Base-by-base conservation (phyloP, 2,888 invertebrate species). In the Archips xylosteana region DNA sequence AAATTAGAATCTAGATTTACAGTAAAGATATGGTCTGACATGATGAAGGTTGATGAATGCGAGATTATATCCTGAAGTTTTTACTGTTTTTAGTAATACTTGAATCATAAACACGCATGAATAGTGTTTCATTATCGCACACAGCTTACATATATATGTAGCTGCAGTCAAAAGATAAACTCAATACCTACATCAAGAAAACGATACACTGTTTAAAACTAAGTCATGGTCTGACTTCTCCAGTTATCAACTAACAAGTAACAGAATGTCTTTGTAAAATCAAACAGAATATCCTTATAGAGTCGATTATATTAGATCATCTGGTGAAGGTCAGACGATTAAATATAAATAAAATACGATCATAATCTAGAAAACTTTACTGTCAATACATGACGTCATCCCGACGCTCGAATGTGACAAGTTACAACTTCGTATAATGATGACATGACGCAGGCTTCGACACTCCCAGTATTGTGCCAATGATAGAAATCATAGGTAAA, bases 311-410 rank as follows among this genome's bases (percentile, higher is more conserved):
- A 45, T 63, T 45, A 63, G 32, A 45, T 71, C 71, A 71, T 66
- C 60, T 23, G n/a, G 6, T 8, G 60, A 63, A 63, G 63, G 63
- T 45, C 63, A 32, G 15, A 5, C 23, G 13, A 62, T 62, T 32
- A 57, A 57, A 32, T 57, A 32, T 6, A 12, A 57, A 34, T 70
- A 36, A 70, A 68, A 15, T 63, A n/a, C 51, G 34, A 51, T 54
- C 51, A 42, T 62, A 63, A 70, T 70, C n/a, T 54, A 70, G 63
- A 23, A 63, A 63, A 70, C 8, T 54, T 54, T 54, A 54, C 45
- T 39, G 39, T 49, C 67, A 15, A 23, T 54, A 47, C 36, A 59
- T 71, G 70, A 71, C 47, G 23, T 65, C 49, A 71, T 49, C 9
- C 32, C 36, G 47, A 15, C 10, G 13, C 45, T 63, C 64, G 32